Base-by-base conservation (phyloP, 2,888 invertebrate species). In the Netelia melanura region DNA sequence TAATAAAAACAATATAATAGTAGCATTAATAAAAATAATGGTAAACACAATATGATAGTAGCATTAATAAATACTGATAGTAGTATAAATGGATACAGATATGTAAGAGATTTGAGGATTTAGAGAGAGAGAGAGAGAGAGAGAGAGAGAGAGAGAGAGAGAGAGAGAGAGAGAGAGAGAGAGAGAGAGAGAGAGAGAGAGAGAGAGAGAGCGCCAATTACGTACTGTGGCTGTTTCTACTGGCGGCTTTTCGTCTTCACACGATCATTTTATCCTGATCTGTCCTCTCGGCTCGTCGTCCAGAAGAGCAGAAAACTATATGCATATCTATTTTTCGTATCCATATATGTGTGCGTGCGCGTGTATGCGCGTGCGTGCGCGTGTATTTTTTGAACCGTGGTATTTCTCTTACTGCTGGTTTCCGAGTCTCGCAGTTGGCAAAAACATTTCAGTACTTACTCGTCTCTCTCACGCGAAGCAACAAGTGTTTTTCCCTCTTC, bases 401-500 rank as follows among this genome's bases (percentile, higher is more conserved):
- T 2, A 44, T 38, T 17, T 48, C 70, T 71, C 62, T 79, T 62
- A 48, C 52, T n/a, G 61, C 61, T 48, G 21, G 61, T n/a, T 54
- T 52, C 43, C 48, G 21, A 56, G 62, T 71, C 43, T 62, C 52
- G 38, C 52, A 14, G 38, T 48, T 38, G 79, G 65, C 44, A 17
- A 43, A 61, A n/a, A 65, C 43, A 44, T 54, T 48, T 72, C 79
- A 58, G 64, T 58, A 81, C 80, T 83, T 52, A 65, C 17, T 64
- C 54, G 62, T 30, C 44, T 30, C 70, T 72, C 54, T 71, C 81
- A 70, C 81, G 81, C 82, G 56, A 82, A 67, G 86, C 86, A 86
- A 86, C 86, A 86, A 86, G 84, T 86, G 86, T 77, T 65, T 72
- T 77, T 67, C 61, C 81, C 43, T 56, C 38, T 54, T 48, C 17